Conservation (phyloP, 2,113 vertebrate species). For the Lipophrys pholis region DNA sequence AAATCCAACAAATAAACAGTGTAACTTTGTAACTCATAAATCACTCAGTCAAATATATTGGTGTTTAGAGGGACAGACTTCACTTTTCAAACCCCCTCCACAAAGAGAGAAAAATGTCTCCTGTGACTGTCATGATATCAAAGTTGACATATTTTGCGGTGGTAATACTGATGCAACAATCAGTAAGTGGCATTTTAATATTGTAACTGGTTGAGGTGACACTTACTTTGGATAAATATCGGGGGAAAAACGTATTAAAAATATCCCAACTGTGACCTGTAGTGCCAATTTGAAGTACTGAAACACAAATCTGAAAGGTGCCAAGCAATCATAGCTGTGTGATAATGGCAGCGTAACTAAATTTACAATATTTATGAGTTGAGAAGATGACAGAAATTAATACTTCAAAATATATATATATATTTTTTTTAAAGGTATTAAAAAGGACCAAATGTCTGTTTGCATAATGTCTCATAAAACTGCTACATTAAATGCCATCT, state of each 20-base stretch:
- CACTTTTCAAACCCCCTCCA: no score
- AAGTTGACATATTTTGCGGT: neutral
- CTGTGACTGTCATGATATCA: neutral
- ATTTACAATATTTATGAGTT: neutral
- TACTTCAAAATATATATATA: no score
- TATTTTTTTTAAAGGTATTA: no score
- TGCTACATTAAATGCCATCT: conserved; percentile 8
- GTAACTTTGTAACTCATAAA: no score
- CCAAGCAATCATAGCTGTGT: neutral
- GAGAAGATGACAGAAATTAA: no score
- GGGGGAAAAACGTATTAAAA: no score
- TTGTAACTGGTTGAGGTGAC: neutral
- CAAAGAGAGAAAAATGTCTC: neutral
- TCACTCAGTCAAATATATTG: neutral
- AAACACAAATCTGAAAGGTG: neutral
- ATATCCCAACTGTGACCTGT: neutral
- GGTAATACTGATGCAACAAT: conserved; percentile 8
- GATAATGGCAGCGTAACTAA: neutral
- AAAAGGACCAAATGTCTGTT: neutral
- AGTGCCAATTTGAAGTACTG: neutral
- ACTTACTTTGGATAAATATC: no score
- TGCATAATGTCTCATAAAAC: neutral
- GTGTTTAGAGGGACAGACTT: no score
- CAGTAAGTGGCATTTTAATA: neutral
- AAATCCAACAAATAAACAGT: no score